Base-by-base conservation (phyloP, 1,140 invertebrate species). In the Lepidurus apus region DNA sequence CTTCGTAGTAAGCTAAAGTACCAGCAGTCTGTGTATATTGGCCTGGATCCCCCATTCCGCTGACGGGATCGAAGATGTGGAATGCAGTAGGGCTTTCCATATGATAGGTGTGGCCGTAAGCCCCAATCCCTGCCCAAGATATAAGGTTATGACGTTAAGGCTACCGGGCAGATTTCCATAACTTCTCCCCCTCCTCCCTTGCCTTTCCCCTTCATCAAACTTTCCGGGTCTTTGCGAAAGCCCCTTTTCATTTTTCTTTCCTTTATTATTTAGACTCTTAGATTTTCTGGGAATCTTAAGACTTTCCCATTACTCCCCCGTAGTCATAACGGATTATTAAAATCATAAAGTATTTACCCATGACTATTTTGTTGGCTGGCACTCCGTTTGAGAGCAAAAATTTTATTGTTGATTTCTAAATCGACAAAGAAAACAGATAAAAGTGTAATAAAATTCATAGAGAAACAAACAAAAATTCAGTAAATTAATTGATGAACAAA, bases 71-170 rank as follows among this genome's bases (percentile, higher is more conserved):
- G 26, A 84, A 83, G 7, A 85, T 47, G 8, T 81, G 82, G 47
- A 83, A 82, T 0, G 80, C 78, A 3, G 77, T 76, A 11, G 82
- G 42, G 77, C 84, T 80, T 10, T 42, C 80, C 43, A 87, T 80
- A 17, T 82, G 85, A 80, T 85, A 86, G n/a, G 82, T 82, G 74
- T 82, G 82, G 6, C 85, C 86, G 53, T 85, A 85, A 11, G 82
- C 82, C 8, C 83, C 82, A 75, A 87, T 80, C 13, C 78, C 78
- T 77, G 13, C n/a, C 24, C n/a, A 42, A 77, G 43, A 77, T n/a
- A 65, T 65, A 65, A n/a, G n/a, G 53, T 13, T 65, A 34, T 34
- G 34, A 34, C 21, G 21, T 21, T 65, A 65, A 13, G 17, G 53
- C 9, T 7, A 65, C 9, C 53, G 53, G n/a, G 53, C 53, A 65